Evolutionary conservation across 2,113 vertebrate genomes (phyloP), one percentile per base, ranked within the genome.

Genomic region (Amblyornis subalaris): DNA sequence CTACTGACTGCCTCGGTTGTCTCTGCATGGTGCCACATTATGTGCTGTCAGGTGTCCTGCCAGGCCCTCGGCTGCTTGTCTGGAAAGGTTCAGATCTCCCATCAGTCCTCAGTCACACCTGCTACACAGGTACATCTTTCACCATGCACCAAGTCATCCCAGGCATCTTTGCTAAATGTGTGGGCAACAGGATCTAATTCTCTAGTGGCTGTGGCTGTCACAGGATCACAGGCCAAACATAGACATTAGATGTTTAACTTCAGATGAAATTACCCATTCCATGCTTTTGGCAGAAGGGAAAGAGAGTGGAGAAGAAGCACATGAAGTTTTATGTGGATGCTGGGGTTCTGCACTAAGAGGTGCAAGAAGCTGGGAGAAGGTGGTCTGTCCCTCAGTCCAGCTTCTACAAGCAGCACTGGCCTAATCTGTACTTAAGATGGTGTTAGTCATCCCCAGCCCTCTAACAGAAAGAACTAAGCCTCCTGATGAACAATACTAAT

Each of bases 391-490:
- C 14, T 89, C 31, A 40, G 28, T 36, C 29, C 61, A 48, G 4
- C 64, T 74, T 47, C 60, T 33, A 14, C 40, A n/a, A 33, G 17
- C 33, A 82, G 21, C 14, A 7, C 3, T 79, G 50, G 11, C 53
- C 33, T 62, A 35, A 58, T 21, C 24, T 0, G 0, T 50, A 3
- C 12, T 36, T 58, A 15, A 19, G 4, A 16, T 35, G 35, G 5
- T 0, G 0, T 36, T 24, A 60, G n/a, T 44, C 4, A 1, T 58
- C 28, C 38, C 36, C 18, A 53, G 55, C 7, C 53, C 17, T 44
- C 51, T 81, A 55, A 23, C 13, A 79, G 25, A 55, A 75, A 31
- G 23, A 28, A 12, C 15, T 42, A 19, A 79, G 40, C 22, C 8
- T 78, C 26, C 35, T 23, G 9, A 81, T 60, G 21, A 75, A 11